Base-by-base conservation (phyloP, 2,113 vertebrate species). In the Trochalopteron elliotii region DNA sequence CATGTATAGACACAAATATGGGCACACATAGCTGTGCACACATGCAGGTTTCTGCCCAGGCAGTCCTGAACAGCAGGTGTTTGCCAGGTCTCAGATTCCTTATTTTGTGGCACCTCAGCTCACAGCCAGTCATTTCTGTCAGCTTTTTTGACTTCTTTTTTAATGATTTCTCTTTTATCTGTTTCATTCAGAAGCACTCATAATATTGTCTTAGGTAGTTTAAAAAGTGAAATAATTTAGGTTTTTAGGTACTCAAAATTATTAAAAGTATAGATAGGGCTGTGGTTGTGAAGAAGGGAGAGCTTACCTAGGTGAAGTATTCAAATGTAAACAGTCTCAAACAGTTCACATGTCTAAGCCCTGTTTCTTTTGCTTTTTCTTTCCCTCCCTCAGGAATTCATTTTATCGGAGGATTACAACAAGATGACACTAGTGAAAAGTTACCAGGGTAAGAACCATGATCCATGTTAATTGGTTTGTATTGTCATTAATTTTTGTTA, bases 391-490 rank as follows among this genome's bases (percentile, higher is more conserved):
- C 93, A 99, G 99, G 99, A 99, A 96, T 99, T 99, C 97, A 97
- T 99, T 96, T 98, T 99, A 95, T 98, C 99, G 4, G 99, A 99
- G 95, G 99, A 99, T 97, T 99, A 99, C 97, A 99, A 99, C 97
- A 99, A 99, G 98, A 99, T 99, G 98, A 99, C 97, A 52, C 97
- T 98, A 77, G 98, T 98, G 88, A 98, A 98, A 94, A 99, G 96
- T 67, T 99, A 99, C 96, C 98, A 98, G 97, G 99, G 99, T 99
- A 98, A 98, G 99, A 97, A 74, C 65, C 56, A 16, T 27, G 24
- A 74, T 84, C 27, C 0, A 0, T 80, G 20, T 78, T 71, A 83
- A 74, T 61, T 84, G 20, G 18, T 64, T 90, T 83, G 22, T 86
- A 75, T 45, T 81, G 31, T 65, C 65, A 28, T 87, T 59, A 55